Evolutionary conservation across 1,140 invertebrate genomes (phyloP).

Genomic region (Neodiprion virginianus): DNA sequence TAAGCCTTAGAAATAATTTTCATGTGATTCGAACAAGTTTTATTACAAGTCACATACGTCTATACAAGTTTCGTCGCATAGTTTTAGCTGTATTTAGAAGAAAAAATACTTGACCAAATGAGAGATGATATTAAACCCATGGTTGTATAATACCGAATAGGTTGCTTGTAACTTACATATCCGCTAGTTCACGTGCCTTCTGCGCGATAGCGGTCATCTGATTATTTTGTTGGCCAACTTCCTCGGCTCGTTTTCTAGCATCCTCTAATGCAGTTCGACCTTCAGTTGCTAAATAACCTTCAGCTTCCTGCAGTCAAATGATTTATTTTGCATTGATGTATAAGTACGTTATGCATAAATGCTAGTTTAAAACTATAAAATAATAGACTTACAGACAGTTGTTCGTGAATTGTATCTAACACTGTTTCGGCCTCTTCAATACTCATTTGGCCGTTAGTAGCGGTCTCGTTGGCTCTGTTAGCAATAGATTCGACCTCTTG

Average conservation of each 20-base stretch:
- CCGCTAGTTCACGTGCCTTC: conserved; percentile 81
- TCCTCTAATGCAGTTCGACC: conserved; percentile 78
- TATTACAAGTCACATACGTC: conserved; percentile 2
- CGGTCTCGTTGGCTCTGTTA: conserved; percentile 67
- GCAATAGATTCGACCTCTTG: conserved; percentile 68
- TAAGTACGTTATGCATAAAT: conserved; percentile 22
- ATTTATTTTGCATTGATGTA: conserved; percentile 14
- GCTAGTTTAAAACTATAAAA: conserved; percentile 19
- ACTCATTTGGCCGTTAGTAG: conserved; percentile 69
- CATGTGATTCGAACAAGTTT: not conserved
- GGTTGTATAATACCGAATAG: not conserved
- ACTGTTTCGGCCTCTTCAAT: conserved; percentile 78
- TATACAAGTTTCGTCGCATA: conserved; percentile 1
- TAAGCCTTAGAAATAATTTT: not conserved
- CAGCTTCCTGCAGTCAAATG: conserved; percentile 65
- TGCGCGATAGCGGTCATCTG: conserved; percentile 91
- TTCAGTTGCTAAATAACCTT: conserved; percentile 80
- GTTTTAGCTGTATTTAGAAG: conserved; percentile 13
- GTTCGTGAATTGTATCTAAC: conserved; percentile 74
- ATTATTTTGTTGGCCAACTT: conserved; percentile 89
- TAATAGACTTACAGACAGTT: conserved; percentile 64
- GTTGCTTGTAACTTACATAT: conserved; percentile 67
- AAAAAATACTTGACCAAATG: conserved; percentile 19
- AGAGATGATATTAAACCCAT: conserved; percentile 22
- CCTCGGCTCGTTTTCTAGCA: conserved; percentile 81